Evolutionary conservation across 2,888 invertebrate genomes (phyloP).

Genomic region (Coelogynopora nodosa): DNA sequence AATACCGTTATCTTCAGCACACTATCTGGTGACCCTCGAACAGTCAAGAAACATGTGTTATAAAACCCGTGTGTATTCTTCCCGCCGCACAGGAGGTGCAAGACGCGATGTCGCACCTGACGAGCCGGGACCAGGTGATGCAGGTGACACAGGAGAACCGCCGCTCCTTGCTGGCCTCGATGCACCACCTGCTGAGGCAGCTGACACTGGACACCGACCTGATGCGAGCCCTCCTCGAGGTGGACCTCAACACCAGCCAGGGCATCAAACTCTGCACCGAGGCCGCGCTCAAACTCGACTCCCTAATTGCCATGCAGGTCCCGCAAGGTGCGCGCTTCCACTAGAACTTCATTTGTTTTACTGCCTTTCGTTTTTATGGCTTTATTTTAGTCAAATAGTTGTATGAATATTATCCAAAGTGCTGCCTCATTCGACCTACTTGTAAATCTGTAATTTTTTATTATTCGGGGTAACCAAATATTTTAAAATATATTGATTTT

Average conservation of each 20-base stretch:
- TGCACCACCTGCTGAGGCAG: constrained; percentile 64
- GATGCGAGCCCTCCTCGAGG: constrained; percentile 70
- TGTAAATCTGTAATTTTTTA: no score
- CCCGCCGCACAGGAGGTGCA: neutral
- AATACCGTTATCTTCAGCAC: no score
- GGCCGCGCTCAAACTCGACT: constrained; percentile 65
- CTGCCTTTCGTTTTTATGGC: no score
- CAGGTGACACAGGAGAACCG: neutral
- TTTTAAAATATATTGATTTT: no score
- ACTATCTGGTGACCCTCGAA: no score
- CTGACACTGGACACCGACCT: constrained; percentile 71
- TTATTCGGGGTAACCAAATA: no score
- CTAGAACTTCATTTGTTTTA: neutral
- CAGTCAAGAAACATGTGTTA: no score
- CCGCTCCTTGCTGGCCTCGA: neutral
- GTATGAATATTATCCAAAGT: no score
- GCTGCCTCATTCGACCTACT: no score
- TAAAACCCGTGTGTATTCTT: no score
- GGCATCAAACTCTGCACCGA: constrained; percentile 64
- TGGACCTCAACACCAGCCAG: constrained; percentile 69
- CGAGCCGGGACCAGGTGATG: neutral
- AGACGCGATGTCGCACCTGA: neutral
- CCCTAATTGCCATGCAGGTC: neutral
- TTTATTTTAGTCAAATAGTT: no score
- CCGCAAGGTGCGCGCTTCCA: neutral